phyloP scores from a whole-genome alignment of 1,140 invertebrate genomes.

The Ruditapes philippinarum region DNA sequence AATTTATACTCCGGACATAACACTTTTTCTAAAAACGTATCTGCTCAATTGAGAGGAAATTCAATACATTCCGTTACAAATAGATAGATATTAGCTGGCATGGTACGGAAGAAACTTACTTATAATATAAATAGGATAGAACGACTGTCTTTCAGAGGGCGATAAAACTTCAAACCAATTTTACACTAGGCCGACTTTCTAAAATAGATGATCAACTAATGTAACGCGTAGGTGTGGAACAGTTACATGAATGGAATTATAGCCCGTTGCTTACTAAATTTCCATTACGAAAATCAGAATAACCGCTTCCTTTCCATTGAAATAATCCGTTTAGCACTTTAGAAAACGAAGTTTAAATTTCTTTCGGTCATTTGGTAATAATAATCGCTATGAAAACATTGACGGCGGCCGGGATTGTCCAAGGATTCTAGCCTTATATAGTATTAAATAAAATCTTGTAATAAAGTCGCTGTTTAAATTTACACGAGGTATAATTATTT shows the following conservation, averaged over 20 bases:
- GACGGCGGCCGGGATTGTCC: neutral
- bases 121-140: no score
- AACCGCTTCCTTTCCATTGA: neutral
- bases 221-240: no score
- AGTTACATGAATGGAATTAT: neutral
- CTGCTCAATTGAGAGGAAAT: no score
- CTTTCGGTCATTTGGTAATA: neutral
- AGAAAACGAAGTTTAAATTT: neutral
- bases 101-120: no score
- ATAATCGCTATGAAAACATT: neutral
- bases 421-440: no score
- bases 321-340: neutral
- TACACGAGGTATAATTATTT: no score
- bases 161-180: neutral
- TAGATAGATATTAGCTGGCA: no score
- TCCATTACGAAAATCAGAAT: neutral
- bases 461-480: no score
- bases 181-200: neutral
- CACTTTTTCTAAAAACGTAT: no score
- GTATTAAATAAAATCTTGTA: no score
- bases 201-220: neutral
- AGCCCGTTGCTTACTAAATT: neutral
- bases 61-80: no score
- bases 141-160: neutral
- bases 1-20: no score